These are phyloP conservation scores for Boulengeromyrus knoepffleri DNA, from an alignment of 2,113 vertebrate genomes.

Conservation along the genomic window DNA sequence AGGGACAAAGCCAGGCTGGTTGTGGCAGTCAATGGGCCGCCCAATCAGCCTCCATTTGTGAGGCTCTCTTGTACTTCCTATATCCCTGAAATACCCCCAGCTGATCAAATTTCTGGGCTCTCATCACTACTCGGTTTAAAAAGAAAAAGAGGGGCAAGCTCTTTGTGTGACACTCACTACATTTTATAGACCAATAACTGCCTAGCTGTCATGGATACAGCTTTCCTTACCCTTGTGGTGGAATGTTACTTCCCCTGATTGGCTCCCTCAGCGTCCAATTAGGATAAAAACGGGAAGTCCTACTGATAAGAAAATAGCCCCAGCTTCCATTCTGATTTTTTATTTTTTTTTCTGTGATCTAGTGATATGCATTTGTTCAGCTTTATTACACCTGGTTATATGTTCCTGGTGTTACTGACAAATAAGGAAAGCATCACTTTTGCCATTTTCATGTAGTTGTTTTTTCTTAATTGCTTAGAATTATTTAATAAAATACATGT, in stretches of 20 bases:
- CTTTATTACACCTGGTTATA: not conserved
- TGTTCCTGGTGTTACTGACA: not conserved
- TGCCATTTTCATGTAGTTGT: not conserved
- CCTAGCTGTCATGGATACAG: constrained; percentile 60
- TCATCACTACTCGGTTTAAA: not conserved
- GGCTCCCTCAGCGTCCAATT: constrained; percentile 44
- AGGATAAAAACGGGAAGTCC: constrained; percentile 43
- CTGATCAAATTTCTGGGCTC: not conserved
- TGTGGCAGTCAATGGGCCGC: not conserved
- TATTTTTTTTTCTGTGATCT: constrained; percentile 41
- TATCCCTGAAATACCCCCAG: not conserved
- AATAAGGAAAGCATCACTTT: not conserved
- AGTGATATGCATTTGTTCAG: constrained; percentile 50
- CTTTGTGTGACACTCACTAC: too few relatives aligned
- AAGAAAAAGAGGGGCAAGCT: not conserved
- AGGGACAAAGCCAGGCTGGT: not conserved
- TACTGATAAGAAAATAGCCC: constrained; percentile 41
- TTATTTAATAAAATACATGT: not conserved
- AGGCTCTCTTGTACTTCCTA: not conserved
- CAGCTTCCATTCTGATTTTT: constrained; percentile 28
- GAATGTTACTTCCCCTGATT: constrained; percentile 44
- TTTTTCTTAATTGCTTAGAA: not conserved
- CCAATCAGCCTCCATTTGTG: not conserved
- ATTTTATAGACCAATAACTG: constrained; percentile 21
- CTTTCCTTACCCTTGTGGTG: constrained; percentile 45